phyloP scores from a whole-genome alignment of 2,888 invertebrate genomes.

The Bombylius major region DNA sequence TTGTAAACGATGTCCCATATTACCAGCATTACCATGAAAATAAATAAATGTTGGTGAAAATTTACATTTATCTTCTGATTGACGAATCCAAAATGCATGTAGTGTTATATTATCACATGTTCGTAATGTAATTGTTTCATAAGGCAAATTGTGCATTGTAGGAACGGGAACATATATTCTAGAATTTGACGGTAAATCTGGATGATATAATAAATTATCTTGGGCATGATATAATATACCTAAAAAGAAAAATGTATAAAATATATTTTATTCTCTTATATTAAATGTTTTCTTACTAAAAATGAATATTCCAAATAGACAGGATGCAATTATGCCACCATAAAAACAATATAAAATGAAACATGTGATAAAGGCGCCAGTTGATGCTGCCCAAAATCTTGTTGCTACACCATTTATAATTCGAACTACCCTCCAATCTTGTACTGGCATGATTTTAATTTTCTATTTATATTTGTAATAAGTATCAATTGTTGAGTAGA shows the following conservation, averaged over 20 bases:
- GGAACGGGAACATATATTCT: constrained; percentile 80
- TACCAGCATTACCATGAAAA: constrained; percentile 94
- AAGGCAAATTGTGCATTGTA: constrained; percentile 71
- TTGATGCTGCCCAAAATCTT: constrained; percentile 66
- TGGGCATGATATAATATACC: constrained; percentile 76
- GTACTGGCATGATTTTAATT: neutral
- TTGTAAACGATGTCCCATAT: constrained; percentile 84
- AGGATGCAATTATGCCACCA: constrained; percentile 60
- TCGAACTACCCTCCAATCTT: constrained; percentile 14
- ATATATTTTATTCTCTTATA: neutral
- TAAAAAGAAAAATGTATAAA: constrained; percentile 30
- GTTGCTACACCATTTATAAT: constrained; percentile 14
- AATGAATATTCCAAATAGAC: constrained; percentile 54
- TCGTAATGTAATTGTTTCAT: constrained; percentile 67
- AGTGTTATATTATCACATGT: constrained; percentile 64
- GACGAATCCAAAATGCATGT: constrained; percentile 71
- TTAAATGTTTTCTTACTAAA: constrained; percentile 44
- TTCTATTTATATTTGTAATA: neutral
- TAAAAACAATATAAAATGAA: constrained; percentile 72
- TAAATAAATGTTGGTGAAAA: constrained; percentile 74
- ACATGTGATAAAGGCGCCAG: constrained; percentile 58
- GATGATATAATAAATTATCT: constrained; percentile 77
- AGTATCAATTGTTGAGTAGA: too few species aligned
- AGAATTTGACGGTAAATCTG: constrained; percentile 79
- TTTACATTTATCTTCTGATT: constrained; percentile 51